These are phyloP conservation scores for Phorcus lineatus DNA, from an alignment of 2,888 invertebrate species.

Conservation along the genomic window DNA sequence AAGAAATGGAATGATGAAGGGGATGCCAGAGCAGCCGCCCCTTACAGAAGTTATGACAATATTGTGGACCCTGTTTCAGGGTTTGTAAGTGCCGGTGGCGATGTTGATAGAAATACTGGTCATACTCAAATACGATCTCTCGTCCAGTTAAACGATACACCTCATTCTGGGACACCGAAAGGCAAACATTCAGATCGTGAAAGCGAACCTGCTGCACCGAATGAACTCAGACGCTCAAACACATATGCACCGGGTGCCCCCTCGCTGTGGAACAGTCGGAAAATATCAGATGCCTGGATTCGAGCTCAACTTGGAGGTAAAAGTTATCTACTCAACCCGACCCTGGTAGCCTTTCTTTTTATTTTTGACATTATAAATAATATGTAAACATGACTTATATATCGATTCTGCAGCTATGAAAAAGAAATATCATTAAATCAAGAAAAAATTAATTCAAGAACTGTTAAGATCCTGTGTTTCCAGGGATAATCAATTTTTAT, in stretches of 20 bases:
- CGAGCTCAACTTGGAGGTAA: slow-evolving; percentile 71
- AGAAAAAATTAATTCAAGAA: no score
- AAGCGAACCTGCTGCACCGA: slow-evolving; percentile 58
- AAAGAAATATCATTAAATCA: no score
- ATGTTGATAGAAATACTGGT: slow-evolving; percentile 70
- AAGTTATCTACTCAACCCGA: no score
- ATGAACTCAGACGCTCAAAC: slow-evolving; percentile 61
- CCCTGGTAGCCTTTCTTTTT: no score
- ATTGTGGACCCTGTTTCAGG: slow-evolving; percentile 73
- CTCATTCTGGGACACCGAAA: slow-evolving; percentile 63
- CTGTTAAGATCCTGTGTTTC: no score
- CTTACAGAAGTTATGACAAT: slow-evolving; percentile 69
- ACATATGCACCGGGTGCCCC: slow-evolving; percentile 69
- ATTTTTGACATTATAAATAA: no score
- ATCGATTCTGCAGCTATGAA: no score
- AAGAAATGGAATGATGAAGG: slow-evolving; percentile 71
- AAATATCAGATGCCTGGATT: slow-evolving; percentile 66
- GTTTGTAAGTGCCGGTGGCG: slow-evolving; percentile 72
- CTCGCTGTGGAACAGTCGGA: slow-evolving; percentile 70
- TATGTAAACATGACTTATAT: no score
- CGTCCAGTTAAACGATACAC: slow-evolving; percentile 66
- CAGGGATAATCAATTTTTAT: no score
- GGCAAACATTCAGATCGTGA: slow-evolving; percentile 60
- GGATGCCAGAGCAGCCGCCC: slow-evolving; percentile 64
- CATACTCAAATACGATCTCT: slow-evolving; percentile 62